These are phyloP conservation scores for Brachionus paranguensis DNA, from an alignment of 1,140 invertebrate species.

Conservation along the genomic window DNA sequence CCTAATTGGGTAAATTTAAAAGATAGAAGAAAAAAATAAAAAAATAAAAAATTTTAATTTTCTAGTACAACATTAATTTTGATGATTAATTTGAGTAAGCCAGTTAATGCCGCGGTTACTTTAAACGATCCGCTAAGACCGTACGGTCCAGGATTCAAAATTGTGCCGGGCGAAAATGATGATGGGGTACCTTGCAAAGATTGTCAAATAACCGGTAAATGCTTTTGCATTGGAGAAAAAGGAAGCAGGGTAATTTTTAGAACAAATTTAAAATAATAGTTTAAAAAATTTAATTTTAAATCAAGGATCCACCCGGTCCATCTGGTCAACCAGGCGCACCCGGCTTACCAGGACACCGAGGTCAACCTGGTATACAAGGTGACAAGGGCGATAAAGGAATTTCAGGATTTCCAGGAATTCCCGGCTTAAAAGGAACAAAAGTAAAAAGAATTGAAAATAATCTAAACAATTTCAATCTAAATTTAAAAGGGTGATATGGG, in stretches of 20 bases:
- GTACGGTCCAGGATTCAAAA: constrained; percentile 18
- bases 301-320: constrained; percentile 41
- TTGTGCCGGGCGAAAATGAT: constrained; percentile 34
- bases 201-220: constrained; percentile 40
- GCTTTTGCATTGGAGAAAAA: constrained; percentile 37
- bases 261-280: neutral
- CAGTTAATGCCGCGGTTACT: neutral
- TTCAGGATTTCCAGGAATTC: constrained; percentile 30
- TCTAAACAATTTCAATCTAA: neutral
- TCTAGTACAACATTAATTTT: neutral
- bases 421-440: constrained; percentile 51
- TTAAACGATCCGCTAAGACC: constrained; percentile 28
- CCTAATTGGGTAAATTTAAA: neutral
- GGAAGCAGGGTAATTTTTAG: constrained; percentile 16
- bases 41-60: neutral
- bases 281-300: neutral
- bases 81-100: neutral
- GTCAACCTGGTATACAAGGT: constrained; percentile 44
- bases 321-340: constrained; percentile 58
- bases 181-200: constrained; percentile 31
- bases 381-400: constrained; percentile 57
- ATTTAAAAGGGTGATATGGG: constrained; percentile 40
- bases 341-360: constrained; percentile 54
- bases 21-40: too few species aligned
- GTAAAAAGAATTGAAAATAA: constrained; percentile 56